Evolutionary conservation across 1,140 invertebrate genomes (phyloP), one percentile per base, ranked within the genome.

Genomic region (Heliconius hewitsoni): DNA sequence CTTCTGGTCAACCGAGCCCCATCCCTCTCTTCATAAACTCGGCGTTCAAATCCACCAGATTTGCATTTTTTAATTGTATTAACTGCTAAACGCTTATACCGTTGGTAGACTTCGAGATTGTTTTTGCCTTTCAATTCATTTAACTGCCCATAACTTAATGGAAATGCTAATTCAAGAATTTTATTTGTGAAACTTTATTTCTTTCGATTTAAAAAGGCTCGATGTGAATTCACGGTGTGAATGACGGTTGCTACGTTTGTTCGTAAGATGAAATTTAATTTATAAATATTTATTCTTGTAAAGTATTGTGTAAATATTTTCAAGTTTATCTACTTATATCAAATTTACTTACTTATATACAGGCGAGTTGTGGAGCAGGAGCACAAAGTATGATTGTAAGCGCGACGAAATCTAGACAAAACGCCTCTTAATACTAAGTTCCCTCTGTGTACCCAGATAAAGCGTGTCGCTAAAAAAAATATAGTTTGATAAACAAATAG

Each of bases 1-100:
- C 9, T 66, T 89, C 5, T 90, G 88, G 85, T 81, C 87, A 89
- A 86, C 85, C 85, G 81, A 79, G 76, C 80, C 70, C 71, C 42
- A 30, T 73, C 42, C 76, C 71, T 73, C 70, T 52, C 80, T 23
- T 78, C 80, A 85, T 79, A 78, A 80, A 81, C 23, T 76, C 46
- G 37, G 76, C 60, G 39, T 74, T 27, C 23, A 66, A 66, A 66
- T 66, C 9, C 60, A 66, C 19, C 19, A 70, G 77, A 82, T 82
- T 81, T 83, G 80, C 79, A 83, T 82, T 81, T 86, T 84, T 84
- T 82, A 84, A 86, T 80, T 82, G 82, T 84, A 82, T 83, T 81
- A 84, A 84, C 77, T 84, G 79, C 81, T 85, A 81, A 85, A 81
- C 80, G 76, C 71, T 72, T 75, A 78, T 74, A 76, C 79, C 81